Conservation (phyloP, 2,888 invertebrate genomes). For the Rhaphigaster nebulosa region DNA sequence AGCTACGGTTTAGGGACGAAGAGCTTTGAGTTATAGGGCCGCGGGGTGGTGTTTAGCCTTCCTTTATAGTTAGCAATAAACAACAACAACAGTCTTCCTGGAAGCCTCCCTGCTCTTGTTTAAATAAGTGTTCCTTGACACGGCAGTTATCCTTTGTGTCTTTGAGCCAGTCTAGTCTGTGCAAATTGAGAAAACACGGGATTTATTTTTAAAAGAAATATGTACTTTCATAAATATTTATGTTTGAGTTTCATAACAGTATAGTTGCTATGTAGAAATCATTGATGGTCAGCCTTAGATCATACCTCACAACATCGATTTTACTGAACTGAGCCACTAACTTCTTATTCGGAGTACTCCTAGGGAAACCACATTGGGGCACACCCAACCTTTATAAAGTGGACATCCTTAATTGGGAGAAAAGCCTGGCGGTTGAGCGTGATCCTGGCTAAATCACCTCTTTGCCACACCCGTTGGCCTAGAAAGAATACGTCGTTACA, state of each 20-base stretch:
- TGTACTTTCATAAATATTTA: neutral
- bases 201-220: neutral
- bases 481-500: no score
- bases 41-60: slow-evolving; percentile 19
- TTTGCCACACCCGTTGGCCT: no score
- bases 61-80: slow-evolving; percentile 38
- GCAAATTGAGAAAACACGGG: neutral
- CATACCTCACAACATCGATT: no score
- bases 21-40: slow-evolving; percentile 26
- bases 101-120: neutral
- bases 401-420: no score
- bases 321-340: no score
- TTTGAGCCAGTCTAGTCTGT: neutral
- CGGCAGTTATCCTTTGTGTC: neutral
- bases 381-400: no score
- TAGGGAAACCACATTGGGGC: no score
- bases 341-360: no score
- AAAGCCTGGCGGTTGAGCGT: no score
- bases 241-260: neutral
- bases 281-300: no score
- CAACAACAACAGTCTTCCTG: slow-evolving; percentile 1
- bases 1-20: neutral
- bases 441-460: no score
- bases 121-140: slow-evolving; percentile 9
- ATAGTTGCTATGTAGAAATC: no score